Conservation (phyloP, 2,888 invertebrate species). For the Esperia sulphurella region DNA sequence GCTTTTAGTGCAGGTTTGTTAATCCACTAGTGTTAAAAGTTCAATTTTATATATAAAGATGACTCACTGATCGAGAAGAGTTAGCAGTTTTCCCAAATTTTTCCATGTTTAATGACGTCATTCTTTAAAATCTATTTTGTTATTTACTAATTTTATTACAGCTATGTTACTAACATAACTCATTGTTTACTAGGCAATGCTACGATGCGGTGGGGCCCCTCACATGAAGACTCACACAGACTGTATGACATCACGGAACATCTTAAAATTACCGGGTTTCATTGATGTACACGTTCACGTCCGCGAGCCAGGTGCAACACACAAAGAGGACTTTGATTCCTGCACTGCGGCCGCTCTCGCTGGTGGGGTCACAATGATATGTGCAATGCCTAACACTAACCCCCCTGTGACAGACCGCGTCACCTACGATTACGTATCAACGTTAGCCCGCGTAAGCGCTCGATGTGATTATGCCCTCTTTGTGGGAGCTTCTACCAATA, state of each 20-base stretch:
- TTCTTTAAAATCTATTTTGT: not conserved
- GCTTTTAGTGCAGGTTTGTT: slow-evolving; percentile 90
- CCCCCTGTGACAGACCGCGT: slow-evolving; percentile 93
- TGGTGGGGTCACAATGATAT: slow-evolving; percentile 95
- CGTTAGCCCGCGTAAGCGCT: slow-evolving; percentile 90
- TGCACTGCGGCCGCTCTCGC: slow-evolving; percentile 96
- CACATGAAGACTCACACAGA: slow-evolving; percentile 97
- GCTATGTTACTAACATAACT: not conserved
- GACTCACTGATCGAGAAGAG: too few species aligned
- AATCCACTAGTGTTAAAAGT: slow-evolving; percentile 1
- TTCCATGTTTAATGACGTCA: too few species aligned
- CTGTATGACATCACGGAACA: slow-evolving; percentile 93
- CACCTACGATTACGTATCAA: slow-evolving; percentile 88
- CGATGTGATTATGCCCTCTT: slow-evolving; percentile 97
- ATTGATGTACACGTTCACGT: slow-evolving; percentile 99
- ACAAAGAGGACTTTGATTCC: slow-evolving; percentile 97
- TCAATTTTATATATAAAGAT: too few species aligned
- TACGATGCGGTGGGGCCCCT: slow-evolving; percentile 85
- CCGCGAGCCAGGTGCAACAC: slow-evolving; percentile 97
- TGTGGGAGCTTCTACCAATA: slow-evolving; percentile 94
- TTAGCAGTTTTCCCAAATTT: too few species aligned
- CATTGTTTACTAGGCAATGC: slow-evolving; percentile 81
- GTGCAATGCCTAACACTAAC: slow-evolving; percentile 99
- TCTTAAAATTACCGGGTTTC: slow-evolving; percentile 95
- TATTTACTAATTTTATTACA: not conserved